These are phyloP conservation scores for Tortrix viridana DNA, from an alignment of 2,888 invertebrate genomes.

Conservation along the genomic window DNA sequence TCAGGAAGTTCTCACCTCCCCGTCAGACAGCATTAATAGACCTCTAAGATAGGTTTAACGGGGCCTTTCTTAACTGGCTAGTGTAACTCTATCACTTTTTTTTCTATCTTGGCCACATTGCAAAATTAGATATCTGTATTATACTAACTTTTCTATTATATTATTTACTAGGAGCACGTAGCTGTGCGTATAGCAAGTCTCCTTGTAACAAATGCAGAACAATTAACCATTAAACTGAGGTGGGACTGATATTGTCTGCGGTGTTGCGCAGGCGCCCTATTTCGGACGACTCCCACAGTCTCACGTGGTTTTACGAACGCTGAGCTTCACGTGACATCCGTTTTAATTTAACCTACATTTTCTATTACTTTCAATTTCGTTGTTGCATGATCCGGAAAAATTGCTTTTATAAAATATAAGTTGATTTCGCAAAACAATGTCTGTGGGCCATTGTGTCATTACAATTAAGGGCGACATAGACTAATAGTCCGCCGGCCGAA, in stretches of 20 bases:
- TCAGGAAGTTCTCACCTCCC: too few species aligned
- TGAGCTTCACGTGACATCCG: slow-evolving; percentile 20
- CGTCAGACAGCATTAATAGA: too few species aligned
- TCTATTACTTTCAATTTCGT: not conserved
- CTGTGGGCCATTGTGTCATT: too few species aligned
- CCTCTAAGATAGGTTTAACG: too few species aligned
- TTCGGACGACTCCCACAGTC: slow-evolving; percentile 49
- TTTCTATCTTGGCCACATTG: too few species aligned
- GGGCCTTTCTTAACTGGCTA: too few species aligned
- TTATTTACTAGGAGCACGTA: slow-evolving; percentile 36
- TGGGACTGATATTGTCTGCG: slow-evolving; percentile 32
- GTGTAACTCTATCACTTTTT: too few species aligned
- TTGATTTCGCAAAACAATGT: too few species aligned
- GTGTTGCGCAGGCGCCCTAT: slow-evolving; percentile 43
- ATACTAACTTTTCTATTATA: slow-evolving; percentile 2
- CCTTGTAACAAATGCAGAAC: slow-evolving; percentile 42
- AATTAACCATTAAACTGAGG: slow-evolving; percentile 45
- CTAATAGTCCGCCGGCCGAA: too few species aligned
- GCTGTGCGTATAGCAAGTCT: slow-evolving; percentile 36
- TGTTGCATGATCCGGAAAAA: too few species aligned
- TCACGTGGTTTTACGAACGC: slow-evolving; percentile 36
- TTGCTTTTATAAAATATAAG: too few species aligned
- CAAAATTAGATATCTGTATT: not conserved
- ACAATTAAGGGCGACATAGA: too few species aligned
- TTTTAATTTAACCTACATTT: slow-evolving; percentile 1